A percentile compares a stretch with the other conserved stretches of the same genome.
These are phyloP conservation scores for Catalaphyllia jardinei DNA, from an alignment of 64 coral and sea anemone genomes.

Conservation along the genomic window DNA sequence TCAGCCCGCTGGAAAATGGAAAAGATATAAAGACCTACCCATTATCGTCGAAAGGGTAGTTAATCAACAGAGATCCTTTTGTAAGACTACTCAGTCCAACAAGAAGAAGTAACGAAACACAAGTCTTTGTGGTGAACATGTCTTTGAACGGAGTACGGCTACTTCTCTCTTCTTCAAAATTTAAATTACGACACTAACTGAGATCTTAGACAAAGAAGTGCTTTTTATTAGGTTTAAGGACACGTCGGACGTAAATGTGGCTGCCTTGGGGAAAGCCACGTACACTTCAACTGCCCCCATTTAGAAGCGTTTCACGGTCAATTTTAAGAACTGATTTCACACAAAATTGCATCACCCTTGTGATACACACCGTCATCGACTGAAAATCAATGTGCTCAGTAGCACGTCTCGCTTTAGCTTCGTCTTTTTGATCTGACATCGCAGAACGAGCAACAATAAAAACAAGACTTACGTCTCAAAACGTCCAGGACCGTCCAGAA, in stretches of 20 bases:
- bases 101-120: not conserved
- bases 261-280: not conserved
- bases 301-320: not conserved
- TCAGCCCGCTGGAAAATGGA: too few species aligned
- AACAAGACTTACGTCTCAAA: not conserved
- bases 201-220: not conserved
- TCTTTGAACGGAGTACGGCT: not conserved
- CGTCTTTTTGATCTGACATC: not conserved
- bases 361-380: not conserved
- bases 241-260: constrained; percentile 15
- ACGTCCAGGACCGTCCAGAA: not conserved
- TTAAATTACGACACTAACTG: not conserved
- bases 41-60: constrained; percentile 4
- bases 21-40: not conserved
- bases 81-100: not conserved
- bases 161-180: not conserved
- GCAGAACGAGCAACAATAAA: not conserved
- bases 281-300: not conserved
- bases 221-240: constrained; percentile 17
- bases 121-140: not conserved
- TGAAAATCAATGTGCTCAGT: not conserved
- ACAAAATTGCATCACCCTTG: constrained; percentile 2
- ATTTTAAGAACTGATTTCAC: constrained; percentile 9
- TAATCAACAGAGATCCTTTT: not conserved
- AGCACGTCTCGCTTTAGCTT: not conserved